Conservation (phyloP, 1,140 invertebrate genomes). For the Lordiphosa mommai region DNA sequence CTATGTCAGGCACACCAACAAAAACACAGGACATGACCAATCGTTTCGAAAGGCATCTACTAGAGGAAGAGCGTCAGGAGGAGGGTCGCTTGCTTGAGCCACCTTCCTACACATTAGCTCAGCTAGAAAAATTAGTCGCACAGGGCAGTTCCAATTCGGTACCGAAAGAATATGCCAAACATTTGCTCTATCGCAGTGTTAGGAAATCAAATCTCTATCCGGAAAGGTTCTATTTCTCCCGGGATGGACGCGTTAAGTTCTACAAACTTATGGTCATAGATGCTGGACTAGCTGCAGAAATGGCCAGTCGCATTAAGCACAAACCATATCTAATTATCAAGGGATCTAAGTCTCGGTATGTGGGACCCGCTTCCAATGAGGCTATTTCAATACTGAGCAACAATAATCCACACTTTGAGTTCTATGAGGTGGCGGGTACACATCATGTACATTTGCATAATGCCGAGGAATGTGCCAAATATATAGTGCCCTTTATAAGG, state of each 20-base stretch:
- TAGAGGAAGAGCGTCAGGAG: slow-evolving; percentile 42
- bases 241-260: slow-evolving; percentile 82
- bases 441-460: slow-evolving; percentile 88
- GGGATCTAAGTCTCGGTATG: slow-evolving; percentile 25
- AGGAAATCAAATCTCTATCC: slow-evolving; percentile 80
- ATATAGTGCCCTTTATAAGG: slow-evolving; percentile 82
- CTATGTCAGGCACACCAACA: slow-evolving; percentile 30
- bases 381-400: slow-evolving; percentile 81
- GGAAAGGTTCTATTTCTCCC: slow-evolving; percentile 82
- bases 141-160: slow-evolving; percentile 81
- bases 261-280: slow-evolving; percentile 22
- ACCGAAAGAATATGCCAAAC: slow-evolving; percentile 80
- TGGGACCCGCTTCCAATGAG: slow-evolving; percentile 39
- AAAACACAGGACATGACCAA: background rate
- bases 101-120: slow-evolving; percentile 82
- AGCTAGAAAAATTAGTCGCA: slow-evolving; percentile 81
- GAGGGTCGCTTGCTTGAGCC: slow-evolving; percentile 73
- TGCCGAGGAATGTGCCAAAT: slow-evolving; percentile 81
- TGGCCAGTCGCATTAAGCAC: slow-evolving; percentile 34
- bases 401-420: slow-evolving; percentile 82
- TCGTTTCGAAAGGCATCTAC: slow-evolving; percentile 30
- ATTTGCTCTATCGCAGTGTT: slow-evolving; percentile 82
- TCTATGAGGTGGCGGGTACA: slow-evolving; percentile 82
- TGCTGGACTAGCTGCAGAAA: slow-evolving; percentile 5
- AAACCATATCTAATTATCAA: slow-evolving; percentile 62